Evolutionary conservation across 1,140 invertebrate genomes (phyloP), one percentile per base, ranked within the genome.

Genomic region (Arion vulgaris): DNA sequence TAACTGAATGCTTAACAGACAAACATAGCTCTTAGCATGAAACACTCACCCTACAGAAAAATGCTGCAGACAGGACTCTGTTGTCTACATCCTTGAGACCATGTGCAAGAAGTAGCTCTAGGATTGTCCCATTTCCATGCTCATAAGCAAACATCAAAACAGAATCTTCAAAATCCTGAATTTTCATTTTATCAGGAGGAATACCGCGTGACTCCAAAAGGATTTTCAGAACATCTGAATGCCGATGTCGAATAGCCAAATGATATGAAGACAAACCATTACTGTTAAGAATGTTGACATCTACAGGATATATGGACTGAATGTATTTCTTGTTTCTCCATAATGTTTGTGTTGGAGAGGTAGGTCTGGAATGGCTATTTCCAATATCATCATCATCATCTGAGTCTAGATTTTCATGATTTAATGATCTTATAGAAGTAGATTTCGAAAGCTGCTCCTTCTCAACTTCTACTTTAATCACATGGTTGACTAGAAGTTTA

Each of bases 11-110:
- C n/a, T n/a, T n/a, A n/a, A n/a, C n/a, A n/a, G n/a, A n/a, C n/a
- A n/a, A n/a, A n/a, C n/a, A n/a, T n/a, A n/a, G n/a, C n/a, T n/a
- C n/a, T n/a, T n/a, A n/a, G n/a, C n/a, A n/a, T n/a, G n/a, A n/a
- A 45, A 0, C 15, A 39, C 39, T 39, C 41, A 79, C 77, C 77
- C 51, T 51, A 86, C 95, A 94, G 66, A 94, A 95, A 51, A 87
- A 94, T 7, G 95, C 95, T 76, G 96, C 94, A 74, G 94, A 91
- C 51, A 98, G 92, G 19, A 97, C 97, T 84, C 95, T 94, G 80
- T 96, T 96, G 62, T 97, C 95, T 73, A 96, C 95, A 93, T 99
- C 98, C 23, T 95, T 93, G 2, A 97, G 97, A n/a, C 96, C 96
- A 88, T 95, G 93, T 85, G 95, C 95, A 15, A 99, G 91, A n/a